phyloP scores from a whole-genome alignment of 2,888 invertebrate species.

The Xylocampa areola region DNA sequence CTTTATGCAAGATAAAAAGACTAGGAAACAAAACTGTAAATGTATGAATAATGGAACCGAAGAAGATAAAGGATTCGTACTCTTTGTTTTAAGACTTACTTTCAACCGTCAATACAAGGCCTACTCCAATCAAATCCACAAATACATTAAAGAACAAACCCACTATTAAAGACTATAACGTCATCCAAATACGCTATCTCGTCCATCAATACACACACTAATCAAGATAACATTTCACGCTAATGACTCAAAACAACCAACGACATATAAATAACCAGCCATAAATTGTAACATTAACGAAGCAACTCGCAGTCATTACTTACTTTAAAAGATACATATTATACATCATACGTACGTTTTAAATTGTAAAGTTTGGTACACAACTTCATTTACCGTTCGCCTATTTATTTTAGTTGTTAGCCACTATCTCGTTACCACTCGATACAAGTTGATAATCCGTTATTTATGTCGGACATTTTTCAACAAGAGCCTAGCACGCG shows the following conservation, averaged over 20 bases:
- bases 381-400: constrained; percentile 84
- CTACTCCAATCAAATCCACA: too few relatives aligned
- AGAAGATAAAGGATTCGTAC: too few relatives aligned
- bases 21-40: too few relatives aligned
- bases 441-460: constrained; percentile 87
- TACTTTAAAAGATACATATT: constrained; percentile 67
- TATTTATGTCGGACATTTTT: constrained; percentile 87
- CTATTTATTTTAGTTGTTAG: constrained; percentile 84
- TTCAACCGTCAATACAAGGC: too few relatives aligned
- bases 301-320: constrained; percentile 65
- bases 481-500: constrained; percentile 80
- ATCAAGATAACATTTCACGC: constrained; percentile 71
- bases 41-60: too few relatives aligned
- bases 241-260: constrained; percentile 66
- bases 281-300: constrained; percentile 79
- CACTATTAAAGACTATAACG: constrained; percentile 23
- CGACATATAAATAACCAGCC: constrained; percentile 68
- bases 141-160: constrained; percentile 10
- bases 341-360: constrained; percentile 60
- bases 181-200: constrained; percentile 55
- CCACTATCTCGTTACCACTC: constrained; percentile 81
- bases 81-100: too few relatives aligned
- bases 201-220: constrained; percentile 57
- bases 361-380: constrained; percentile 67
- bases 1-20: too few relatives aligned